A percentile compares a stretch with the other conserved stretches of the same genome.
These are phyloP conservation scores for Lophochroa leadbeateri DNA, from an alignment of 2,113 vertebrate species.

Conservation along the genomic window DNA sequence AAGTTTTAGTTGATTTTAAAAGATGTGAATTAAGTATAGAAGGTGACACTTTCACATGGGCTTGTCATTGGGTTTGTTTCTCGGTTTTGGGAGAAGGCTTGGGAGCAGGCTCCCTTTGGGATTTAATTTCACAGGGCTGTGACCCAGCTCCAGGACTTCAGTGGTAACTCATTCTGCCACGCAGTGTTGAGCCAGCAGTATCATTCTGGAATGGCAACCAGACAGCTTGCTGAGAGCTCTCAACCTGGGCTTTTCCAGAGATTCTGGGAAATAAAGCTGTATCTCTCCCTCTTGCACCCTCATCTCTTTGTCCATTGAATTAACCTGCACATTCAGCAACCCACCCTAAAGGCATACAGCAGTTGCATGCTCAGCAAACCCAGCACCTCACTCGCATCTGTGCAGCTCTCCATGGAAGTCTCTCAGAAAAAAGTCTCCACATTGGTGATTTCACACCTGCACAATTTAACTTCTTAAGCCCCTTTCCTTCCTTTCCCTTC, in stretches of 20 bases:
- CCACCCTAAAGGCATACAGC: fast-evolving
- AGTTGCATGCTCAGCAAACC: neutral
- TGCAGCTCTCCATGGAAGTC: neutral
- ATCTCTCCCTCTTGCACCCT: neutral
- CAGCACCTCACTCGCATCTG: neutral
- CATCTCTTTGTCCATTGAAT: neutral
- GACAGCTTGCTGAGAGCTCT: neutral
- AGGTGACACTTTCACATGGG: neutral
- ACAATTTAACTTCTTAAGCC: neutral
- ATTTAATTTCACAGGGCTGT: neutral
- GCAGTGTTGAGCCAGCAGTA: fast-evolving
- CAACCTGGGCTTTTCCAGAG: neutral
- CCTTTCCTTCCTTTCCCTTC: neutral
- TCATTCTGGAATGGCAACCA: neutral
- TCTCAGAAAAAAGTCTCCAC: neutral
- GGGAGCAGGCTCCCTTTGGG: neutral
- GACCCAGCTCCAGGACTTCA: neutral
- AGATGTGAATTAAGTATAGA: neutral
- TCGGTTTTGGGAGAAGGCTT: neutral
- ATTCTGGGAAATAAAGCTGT: neutral
- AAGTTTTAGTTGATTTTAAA: neutral
- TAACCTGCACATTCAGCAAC: neutral
- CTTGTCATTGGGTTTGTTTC: neutral
- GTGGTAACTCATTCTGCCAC: neutral
- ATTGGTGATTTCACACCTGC: neutral